phyloP scores from a whole-genome alignment of 2,797 vertebrate genomes.

The Falco novaeseelandiae region DNA sequence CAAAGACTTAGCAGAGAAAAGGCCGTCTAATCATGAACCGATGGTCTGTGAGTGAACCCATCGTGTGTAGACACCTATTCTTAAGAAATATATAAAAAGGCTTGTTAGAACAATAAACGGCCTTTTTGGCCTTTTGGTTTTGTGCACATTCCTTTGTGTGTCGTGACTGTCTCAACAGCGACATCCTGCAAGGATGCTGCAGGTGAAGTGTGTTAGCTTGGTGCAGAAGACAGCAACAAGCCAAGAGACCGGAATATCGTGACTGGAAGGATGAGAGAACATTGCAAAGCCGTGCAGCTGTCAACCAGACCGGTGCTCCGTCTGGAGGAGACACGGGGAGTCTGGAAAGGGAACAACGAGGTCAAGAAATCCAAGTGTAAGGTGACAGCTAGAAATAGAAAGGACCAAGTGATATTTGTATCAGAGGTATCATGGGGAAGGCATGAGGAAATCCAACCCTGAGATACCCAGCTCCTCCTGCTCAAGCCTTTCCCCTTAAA shows the following conservation, averaged over 20 bases:
- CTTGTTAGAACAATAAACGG: too few species aligned
- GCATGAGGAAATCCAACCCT: slow-evolving; percentile 7
- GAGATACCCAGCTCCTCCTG: background rate
- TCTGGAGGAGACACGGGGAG: background rate
- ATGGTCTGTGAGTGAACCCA: too few species aligned
- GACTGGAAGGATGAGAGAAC: background rate
- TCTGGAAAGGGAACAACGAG: background rate
- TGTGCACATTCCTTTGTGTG: too few species aligned
- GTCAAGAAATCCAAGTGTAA: background rate
- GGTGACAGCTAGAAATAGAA: slow-evolving; percentile 35
- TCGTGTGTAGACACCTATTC: too few species aligned
- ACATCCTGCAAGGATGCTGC: background rate
- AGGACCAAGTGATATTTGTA: background rate
- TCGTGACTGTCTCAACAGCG: too few species aligned
- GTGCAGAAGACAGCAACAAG: background rate
- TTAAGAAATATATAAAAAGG: too few species aligned
- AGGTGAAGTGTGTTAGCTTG: background rate
- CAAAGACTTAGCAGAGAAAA: too few species aligned
- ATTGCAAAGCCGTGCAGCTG: background rate
- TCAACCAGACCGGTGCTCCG: background rate
- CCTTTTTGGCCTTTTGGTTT: too few species aligned
- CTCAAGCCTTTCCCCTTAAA: background rate
- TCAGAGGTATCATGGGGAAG: background rate
- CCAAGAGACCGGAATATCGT: background rate
- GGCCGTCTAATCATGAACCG: too few species aligned